Evolutionary conservation across 2,797 vertebrate species (phyloP).

Genomic region (Gobionotothen gibberifrons): DNA sequence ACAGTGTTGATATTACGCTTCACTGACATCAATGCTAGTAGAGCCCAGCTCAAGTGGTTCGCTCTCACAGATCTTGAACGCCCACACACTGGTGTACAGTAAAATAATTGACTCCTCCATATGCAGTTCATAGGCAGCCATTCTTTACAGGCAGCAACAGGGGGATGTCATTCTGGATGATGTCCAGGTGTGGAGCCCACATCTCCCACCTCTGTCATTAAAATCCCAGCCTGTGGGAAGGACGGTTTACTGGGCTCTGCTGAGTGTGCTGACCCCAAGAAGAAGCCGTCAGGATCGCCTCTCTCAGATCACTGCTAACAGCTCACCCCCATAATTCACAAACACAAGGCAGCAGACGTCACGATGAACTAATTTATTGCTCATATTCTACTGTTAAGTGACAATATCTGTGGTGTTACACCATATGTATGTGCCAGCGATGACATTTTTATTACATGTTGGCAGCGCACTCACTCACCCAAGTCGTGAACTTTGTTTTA

Average conservation of each 20-base stretch:
- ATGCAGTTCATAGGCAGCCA: neutral
- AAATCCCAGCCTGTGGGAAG: slow-evolving; percentile 39
- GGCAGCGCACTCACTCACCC: slow-evolving; percentile 8
- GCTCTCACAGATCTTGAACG: slow-evolving; percentile 34
- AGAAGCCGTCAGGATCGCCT: slow-evolving; percentile 34
- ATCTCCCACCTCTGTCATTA: slow-evolving; percentile 56
- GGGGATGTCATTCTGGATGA: slow-evolving; percentile 47
- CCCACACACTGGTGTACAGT: slow-evolving; percentile 14
- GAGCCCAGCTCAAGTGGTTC: slow-evolving; percentile 19
- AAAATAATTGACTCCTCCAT: neutral
- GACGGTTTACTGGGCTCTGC: slow-evolving; percentile 54
- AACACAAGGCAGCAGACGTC: slow-evolving; percentile 24
- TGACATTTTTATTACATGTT: slow-evolving; percentile 41
- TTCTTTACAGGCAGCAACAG: slow-evolving; percentile 38
- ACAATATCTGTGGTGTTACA: slow-evolving; percentile 26
- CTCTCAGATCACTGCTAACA: slow-evolving; percentile 38
- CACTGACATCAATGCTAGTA: slow-evolving; percentile 12
- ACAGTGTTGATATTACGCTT: slow-evolving; percentile 47
- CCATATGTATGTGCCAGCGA: slow-evolving; percentile 4
- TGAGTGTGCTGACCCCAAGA: slow-evolving; percentile 40
- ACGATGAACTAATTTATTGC: slow-evolving; percentile 36
- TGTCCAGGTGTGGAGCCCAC: slow-evolving; percentile 56
- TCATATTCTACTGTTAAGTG: slow-evolving; percentile 31
- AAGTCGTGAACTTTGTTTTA: slow-evolving; percentile 22
- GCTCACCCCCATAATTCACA: slow-evolving; percentile 45